phyloP scores from a whole-genome alignment of 2,888 invertebrate genomes.

The Linnaemya tessellans region DNA sequence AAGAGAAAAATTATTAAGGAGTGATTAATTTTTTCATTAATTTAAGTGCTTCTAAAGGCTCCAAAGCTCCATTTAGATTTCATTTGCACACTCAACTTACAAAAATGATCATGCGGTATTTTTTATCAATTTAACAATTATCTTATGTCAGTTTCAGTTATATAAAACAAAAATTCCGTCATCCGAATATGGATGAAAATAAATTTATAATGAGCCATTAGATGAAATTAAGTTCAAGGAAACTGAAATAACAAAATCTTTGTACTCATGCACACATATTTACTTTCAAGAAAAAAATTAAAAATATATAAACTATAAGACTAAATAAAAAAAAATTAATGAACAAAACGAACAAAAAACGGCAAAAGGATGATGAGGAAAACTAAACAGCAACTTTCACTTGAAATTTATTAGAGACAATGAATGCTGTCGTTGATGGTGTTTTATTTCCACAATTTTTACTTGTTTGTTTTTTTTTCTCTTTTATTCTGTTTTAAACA shows the following conservation, averaged over 20 bases:
- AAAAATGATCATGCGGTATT: no score
- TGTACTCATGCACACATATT: background rate
- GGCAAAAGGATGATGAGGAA: conserved; percentile 23
- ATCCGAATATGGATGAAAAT: background rate
- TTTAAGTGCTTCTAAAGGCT: no score
- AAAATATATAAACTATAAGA: conserved; percentile 12
- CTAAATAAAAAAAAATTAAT: background rate
- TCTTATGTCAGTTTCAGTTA: background rate
- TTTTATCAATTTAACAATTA: background rate
- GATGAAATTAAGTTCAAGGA: conserved; percentile 33
- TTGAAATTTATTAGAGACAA: conserved; percentile 26
- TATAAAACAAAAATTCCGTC: background rate
- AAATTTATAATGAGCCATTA: conserved; percentile 19
- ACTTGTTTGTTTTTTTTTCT: background rate
- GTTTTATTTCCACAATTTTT: conserved; percentile 42
- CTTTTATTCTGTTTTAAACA: conserved; percentile 1
- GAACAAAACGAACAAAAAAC: conserved; percentile 5
- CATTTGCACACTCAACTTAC: no score
- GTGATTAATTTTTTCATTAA: no score
- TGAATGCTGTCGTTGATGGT: conserved; percentile 6
- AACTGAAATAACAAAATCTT: background rate
- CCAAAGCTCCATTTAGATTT: no score
- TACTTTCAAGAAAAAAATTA: background rate
- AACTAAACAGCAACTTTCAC: conserved; percentile 58
- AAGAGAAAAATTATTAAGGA: no score